Evolutionary conservation across 2,888 invertebrate species (phyloP).

Genomic region (Schrankia costaestrigalis): DNA sequence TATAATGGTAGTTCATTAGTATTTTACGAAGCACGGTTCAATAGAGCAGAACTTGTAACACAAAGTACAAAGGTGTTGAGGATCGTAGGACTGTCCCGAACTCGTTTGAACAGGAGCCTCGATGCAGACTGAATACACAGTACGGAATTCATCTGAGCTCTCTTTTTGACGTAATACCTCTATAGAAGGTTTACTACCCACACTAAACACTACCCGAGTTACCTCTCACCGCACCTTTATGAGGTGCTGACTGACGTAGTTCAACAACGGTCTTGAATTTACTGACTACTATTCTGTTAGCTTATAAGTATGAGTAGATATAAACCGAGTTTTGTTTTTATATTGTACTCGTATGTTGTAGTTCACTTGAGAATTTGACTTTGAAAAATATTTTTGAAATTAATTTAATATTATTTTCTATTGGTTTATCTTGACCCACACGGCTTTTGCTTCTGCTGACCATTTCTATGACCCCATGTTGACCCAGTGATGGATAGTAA

Average conservation of each 20-base stretch:
- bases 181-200: slow-evolving; percentile 24
- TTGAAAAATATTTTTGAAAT: slow-evolving; percentile 3
- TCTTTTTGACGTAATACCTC: slow-evolving; percentile 27
- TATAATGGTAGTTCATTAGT: slow-evolving; percentile 50
- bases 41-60: slow-evolving; percentile 47
- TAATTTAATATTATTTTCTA: slow-evolving; percentile 1
- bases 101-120: slow-evolving; percentile 33
- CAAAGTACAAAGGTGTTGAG: slow-evolving; percentile 55
- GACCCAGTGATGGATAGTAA: no score
- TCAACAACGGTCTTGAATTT: slow-evolving; percentile 20
- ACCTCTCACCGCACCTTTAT: slow-evolving; percentile 23
- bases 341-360: no score
- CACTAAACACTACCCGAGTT: slow-evolving; percentile 26
- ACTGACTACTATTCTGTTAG: slow-evolving; percentile 12
- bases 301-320: slow-evolving; percentile 16
- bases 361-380: no score
- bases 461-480: no score
- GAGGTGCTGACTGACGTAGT: slow-evolving; percentile 22
- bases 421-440: no score
- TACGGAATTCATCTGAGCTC: slow-evolving; percentile 23
- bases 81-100: slow-evolving; percentile 24
- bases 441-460: no score
- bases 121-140: slow-evolving; percentile 33
- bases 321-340: slow-evolving; percentile 11
- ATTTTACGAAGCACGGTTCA: slow-evolving; percentile 53